These are phyloP conservation scores for Drosophila mayaguana DNA, from an alignment of 2,888 invertebrate genomes.

Conservation along the genomic window DNA sequence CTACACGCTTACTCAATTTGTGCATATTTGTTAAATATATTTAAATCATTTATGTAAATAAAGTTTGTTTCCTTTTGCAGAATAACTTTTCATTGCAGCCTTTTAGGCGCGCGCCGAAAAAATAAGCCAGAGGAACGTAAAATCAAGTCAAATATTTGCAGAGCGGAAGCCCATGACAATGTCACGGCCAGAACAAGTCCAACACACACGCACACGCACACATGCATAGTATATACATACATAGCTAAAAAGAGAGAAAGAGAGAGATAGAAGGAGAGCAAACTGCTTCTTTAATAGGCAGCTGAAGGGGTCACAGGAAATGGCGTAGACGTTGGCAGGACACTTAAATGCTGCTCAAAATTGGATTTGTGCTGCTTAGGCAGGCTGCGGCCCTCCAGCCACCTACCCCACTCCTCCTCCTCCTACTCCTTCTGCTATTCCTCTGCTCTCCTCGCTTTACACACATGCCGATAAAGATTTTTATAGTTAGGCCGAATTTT, in stretches of 20 bases:
- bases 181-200: conserved; percentile 50
- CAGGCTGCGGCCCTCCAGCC: neutral
- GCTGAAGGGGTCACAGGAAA: conserved; percentile 43
- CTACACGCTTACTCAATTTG: conserved; percentile 6
- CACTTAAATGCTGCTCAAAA: conserved; percentile 76
- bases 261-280: conserved; percentile 14
- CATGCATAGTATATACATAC: conserved; percentile 8
- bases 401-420: neutral
- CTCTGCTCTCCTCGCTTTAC: neutral
- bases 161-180: conserved; percentile 42
- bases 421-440: neutral
- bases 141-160: conserved; percentile 69
- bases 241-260: conserved; percentile 47
- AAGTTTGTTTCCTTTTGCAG: neutral
- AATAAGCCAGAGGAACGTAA: conserved; percentile 36
- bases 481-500: conserved; percentile 69
- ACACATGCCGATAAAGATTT: conserved; percentile 74
- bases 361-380: conserved; percentile 75
- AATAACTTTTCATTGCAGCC: conserved; percentile 23
- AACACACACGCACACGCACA: conserved; percentile 18
- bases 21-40: neutral
- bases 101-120: conserved; percentile 32
- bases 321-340: conserved; percentile 54
- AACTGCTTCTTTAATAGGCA: neutral
- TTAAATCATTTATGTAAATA: conserved; percentile 3